Percentiles rank a stretch among this genome's conserved stretches.
Conservation (phyloP, 2,888 invertebrate genomes). For the Sturmia bella region DNA sequence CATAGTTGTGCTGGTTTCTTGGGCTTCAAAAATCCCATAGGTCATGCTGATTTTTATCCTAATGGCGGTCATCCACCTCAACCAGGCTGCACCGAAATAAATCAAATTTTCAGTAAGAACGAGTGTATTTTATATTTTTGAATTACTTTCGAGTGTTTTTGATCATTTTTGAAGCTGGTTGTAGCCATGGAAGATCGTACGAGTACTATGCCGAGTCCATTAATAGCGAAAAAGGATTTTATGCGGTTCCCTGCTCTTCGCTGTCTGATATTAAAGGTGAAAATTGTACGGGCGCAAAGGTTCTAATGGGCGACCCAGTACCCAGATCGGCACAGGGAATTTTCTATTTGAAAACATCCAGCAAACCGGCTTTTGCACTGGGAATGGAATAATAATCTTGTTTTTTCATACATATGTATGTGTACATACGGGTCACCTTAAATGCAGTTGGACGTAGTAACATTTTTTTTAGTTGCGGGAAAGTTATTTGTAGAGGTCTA, state of each 20-base stretch:
- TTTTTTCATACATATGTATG: too few relatives aligned
- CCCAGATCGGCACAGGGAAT: constrained; percentile 82
- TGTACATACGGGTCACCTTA: too few relatives aligned
- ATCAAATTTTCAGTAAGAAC: constrained; percentile 80
- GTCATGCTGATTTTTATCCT: constrained; percentile 89
- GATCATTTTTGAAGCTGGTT: constrained; percentile 82
- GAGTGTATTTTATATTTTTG: neutral
- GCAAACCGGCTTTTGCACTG: constrained; percentile 83
- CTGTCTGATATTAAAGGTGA: constrained; percentile 80
- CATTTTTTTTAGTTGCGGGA: too few relatives aligned
- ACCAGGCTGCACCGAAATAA: constrained; percentile 85
- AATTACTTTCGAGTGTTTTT: neutral
- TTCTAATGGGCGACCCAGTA: constrained; percentile 84
- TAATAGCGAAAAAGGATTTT: constrained; percentile 83
- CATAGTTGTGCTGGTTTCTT: constrained; percentile 87
- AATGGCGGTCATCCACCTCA: constrained; percentile 87
- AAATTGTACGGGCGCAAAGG: constrained; percentile 77
- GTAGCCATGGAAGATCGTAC: constrained; percentile 87
- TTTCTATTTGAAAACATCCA: constrained; percentile 85
- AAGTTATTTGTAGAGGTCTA: too few relatives aligned
- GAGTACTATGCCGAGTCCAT: constrained; percentile 86
- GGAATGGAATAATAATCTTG: constrained; percentile 75
- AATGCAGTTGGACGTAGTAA: too few relatives aligned
- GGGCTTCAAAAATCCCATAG: constrained; percentile 84
- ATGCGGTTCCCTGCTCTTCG: constrained; percentile 84